These are phyloP conservation scores for Homalodisca vitripennis DNA, from an alignment of 1,140 invertebrate genomes.

Conservation along the genomic window DNA sequence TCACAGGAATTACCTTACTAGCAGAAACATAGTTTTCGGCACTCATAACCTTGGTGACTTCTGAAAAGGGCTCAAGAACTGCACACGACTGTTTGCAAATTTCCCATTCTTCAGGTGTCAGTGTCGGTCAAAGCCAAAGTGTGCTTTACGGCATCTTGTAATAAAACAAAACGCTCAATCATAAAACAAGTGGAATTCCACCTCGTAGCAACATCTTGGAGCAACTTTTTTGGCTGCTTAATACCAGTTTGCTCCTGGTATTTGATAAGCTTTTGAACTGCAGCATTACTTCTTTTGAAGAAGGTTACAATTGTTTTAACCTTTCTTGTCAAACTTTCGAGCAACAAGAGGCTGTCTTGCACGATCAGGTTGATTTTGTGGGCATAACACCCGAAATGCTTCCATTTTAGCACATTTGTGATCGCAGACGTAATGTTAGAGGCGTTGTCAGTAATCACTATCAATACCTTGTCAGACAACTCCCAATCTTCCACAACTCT, in stretches of 20 bases:
- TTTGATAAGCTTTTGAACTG: constrained; percentile 5
- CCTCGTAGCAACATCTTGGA: constrained; percentile 43
- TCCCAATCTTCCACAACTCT: constrained; percentile 7
- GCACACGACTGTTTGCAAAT: constrained; percentile 43
- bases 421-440: background rate
- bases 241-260: constrained; percentile 13
- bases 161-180: constrained; percentile 45
- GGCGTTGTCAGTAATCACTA: constrained; percentile 8
- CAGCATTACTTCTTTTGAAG: constrained; percentile 16
- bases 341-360: background rate
- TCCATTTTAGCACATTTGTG: constrained; percentile 10
- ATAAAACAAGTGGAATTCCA: constrained; percentile 48
- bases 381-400: constrained; percentile 25
- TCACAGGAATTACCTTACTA: constrained; percentile 37
- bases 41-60: constrained; percentile 39
- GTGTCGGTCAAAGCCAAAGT: constrained; percentile 19
- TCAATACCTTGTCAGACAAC: background rate
- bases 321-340: background rate
- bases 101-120: constrained; percentile 32
- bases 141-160: constrained; percentile 42
- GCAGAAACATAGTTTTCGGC: constrained; percentile 49
- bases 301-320: constrained; percentile 2
- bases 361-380: constrained; percentile 20
- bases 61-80: constrained; percentile 44
- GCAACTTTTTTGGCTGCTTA: constrained; percentile 38